phyloP scores from a whole-genome alignment of 2,113 vertebrate species.

The Paradisaea rubra region DNA sequence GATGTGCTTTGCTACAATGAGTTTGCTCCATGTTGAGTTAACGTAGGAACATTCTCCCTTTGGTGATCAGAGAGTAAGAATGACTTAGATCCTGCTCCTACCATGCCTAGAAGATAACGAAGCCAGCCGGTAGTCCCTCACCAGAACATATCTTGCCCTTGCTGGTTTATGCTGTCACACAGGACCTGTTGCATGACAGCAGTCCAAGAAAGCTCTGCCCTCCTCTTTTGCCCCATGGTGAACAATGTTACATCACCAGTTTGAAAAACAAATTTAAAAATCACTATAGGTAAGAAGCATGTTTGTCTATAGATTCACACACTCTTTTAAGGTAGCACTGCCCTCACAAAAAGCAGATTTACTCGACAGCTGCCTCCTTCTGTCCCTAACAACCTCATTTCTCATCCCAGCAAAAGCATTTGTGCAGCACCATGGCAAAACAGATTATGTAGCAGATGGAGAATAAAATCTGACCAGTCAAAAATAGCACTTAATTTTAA shows the following conservation, averaged over 20 bases:
- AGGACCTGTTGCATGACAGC: neutral
- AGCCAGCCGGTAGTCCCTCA: neutral
- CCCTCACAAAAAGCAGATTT: neutral
- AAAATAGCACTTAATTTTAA: neutral
- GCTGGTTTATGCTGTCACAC: neutral
- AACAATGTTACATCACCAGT: neutral
- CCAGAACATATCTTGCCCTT: neutral
- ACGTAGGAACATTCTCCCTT: neutral
- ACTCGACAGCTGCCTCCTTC: neutral
- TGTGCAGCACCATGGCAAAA: neutral
- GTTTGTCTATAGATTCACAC: neutral
- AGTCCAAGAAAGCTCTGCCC: neutral
- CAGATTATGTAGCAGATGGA: neutral
- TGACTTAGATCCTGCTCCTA: neutral
- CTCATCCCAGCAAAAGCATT: neutral
- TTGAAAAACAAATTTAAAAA: neutral
- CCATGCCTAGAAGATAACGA: neutral
- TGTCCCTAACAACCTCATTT: neutral
- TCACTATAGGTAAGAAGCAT: neutral
- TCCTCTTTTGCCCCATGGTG: neutral
- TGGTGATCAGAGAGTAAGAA: neutral
- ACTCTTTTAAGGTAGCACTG: neutral
- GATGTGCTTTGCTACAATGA: neutral
- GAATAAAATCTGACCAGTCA: constrained; percentile 1
- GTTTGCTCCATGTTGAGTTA: neutral